Base-by-base conservation (phyloP, 1,140 invertebrate species). In the Amphibalanus amphitrite region DNA sequence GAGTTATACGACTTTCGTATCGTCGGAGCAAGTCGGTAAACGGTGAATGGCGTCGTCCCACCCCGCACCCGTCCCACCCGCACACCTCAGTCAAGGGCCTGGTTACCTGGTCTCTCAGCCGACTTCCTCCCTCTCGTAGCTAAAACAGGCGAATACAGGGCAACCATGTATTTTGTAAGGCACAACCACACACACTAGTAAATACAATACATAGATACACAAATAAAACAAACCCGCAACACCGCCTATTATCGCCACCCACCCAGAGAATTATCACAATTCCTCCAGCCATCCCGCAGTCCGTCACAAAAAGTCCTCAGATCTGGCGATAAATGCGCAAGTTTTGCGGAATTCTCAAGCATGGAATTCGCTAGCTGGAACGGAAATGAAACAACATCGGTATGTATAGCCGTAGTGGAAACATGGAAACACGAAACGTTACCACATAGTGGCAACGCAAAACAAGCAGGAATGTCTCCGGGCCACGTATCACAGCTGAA, bases 131-230 rank as follows among this genome's bases (percentile, higher is more conserved):
- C n/a, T n/a, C n/a, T n/a, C n/a, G n/a, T n/a, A n/a, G n/a, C n/a
- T n/a, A 59, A 59, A 6, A 59, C 10, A 59, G 20, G 13, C 23
- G 13, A 1, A 20, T 17, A 59, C 47, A 59, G 23, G 47, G 10
- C 47, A 59, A 59, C 47, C 47, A 59, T 59, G 23, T 59, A 59
- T 59, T 59, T 59, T 59, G 47, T 59, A 59, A 59, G 47, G 47
- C 47, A 59, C 47, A 6, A 23, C 10, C 10, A 6, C 47, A 59
- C 47, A 59, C 47, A 59, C 47, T 59, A 17, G 47, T 59, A 59
- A 59, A 59, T 59, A 59, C 23, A 1, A 59, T 59, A 59, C 47
- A 59, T 59, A 59, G 47, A 59, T 59, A 59, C 47, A 59, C 23
- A 20, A 8, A 59, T 59, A 59, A 59, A 59, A 59, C 47, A 20